Conservation (phyloP, 2,113 vertebrate genomes). For the Muntiacus reevesi region DNA sequence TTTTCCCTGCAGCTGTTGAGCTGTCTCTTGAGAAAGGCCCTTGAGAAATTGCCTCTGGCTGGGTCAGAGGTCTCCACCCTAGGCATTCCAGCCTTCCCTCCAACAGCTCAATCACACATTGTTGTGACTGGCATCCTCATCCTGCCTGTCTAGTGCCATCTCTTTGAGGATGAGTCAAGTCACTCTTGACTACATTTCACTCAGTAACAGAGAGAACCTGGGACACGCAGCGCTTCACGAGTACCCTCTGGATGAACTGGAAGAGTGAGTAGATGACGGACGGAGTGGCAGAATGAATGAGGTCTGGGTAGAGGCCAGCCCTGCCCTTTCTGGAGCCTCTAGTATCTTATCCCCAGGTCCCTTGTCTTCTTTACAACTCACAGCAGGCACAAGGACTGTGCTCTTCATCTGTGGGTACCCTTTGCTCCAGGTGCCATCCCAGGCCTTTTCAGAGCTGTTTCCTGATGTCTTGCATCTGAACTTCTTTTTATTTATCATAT, state of each 20-base stretch:
- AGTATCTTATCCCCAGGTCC: neutral
- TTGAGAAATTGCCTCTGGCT: neutral
- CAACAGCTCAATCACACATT: neutral
- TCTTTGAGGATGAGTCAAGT: neutral
- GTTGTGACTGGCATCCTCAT: neutral
- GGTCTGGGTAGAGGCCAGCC: neutral
- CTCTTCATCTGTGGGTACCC: fast-evolving
- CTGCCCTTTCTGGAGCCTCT: neutral
- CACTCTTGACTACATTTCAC: neutral
- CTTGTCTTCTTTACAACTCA: neutral
- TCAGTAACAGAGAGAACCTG: neutral
- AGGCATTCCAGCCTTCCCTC: neutral
- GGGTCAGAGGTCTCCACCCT: neutral
- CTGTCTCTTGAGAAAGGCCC: neutral
- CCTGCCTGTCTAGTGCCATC: neutral
- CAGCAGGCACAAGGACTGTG: too few relatives aligned
- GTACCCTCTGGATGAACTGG: neutral
- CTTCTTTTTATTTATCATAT: neutral
- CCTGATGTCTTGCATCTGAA: neutral
- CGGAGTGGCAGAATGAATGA: neutral
- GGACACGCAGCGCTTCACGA: neutral
- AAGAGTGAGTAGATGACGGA: neutral
- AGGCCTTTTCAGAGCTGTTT: neutral
- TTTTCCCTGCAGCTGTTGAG: neutral
- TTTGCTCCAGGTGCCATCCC: neutral